Evolutionary conservation across 2,888 invertebrate species (phyloP), one percentile per base, ranked within the genome.

Genomic region (Volucella inflata): DNA sequence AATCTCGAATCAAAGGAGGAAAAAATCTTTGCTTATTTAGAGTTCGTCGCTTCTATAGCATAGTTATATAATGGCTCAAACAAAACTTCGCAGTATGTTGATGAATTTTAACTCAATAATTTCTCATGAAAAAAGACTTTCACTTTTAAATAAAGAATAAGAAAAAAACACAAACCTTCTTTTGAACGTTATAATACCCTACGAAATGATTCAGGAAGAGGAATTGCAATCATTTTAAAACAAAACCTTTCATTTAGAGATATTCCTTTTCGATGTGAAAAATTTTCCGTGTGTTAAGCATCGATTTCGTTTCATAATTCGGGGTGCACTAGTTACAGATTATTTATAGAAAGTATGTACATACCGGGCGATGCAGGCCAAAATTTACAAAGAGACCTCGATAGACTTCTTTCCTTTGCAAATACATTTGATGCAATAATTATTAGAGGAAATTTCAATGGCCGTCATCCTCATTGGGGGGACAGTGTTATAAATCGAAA

Each of bases 1-100:
- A 59, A 59, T 16, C 14, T 42, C 11, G 40, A 59, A 40, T 59
- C 57, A 40, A 14, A 42, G 17, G 40, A 59, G 17, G 57, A 59
- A 42, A 59, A 59, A 59, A 42, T 40, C 14, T 59, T 42, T 59
- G 40, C 57, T 9, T 59, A 40, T 40, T 21, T 46, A 46, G 21
- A 46, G 30, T 62, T 62, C 44, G 60, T 60, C 12, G 60, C 44
- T n/a, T 60, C 60, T 30, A 60, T 46, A n/a, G n/a, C n/a, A n/a
- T n/a, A 44, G 44, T 44, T 30, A n/a, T 44, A 44, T 60, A 60
- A 60, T 60, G 60, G 44, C 57, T 16, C 40, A 38, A 40, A 59
- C 57, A 40, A 40, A 59, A 17, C 60, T 60, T 9, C 12, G 44
- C 30, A 60, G 44, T n/a, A 60, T 1, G 21, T 21, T 44, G 8